Conservation (phyloP, 1,140 invertebrate genomes). For the Drosophila sturtevanti region DNA sequence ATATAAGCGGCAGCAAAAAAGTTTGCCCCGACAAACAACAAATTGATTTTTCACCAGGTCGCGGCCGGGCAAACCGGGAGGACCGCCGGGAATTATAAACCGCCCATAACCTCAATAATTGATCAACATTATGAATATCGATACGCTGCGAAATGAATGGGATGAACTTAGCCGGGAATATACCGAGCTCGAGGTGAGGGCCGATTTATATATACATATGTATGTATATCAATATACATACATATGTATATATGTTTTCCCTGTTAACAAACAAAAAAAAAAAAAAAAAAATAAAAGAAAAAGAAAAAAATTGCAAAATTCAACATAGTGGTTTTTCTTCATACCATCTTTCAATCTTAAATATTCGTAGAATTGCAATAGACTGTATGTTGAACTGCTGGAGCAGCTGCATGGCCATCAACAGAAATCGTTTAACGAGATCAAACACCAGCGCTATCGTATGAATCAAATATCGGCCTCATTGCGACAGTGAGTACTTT, state of each 20-base stretch:
- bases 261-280: no score
- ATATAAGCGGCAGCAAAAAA: background rate
- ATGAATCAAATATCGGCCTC: slow-evolving; percentile 91
- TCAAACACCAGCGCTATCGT: slow-evolving; percentile 94
- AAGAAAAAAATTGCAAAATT: background rate
- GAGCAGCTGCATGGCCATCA: slow-evolving; percentile 92
- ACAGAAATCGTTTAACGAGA: slow-evolving; percentile 93
- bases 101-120: slow-evolving; percentile 48
- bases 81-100: slow-evolving; percentile 13
- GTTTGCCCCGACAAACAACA: slow-evolving; percentile 29
- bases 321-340: background rate
- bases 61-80: slow-evolving; percentile 20
- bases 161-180: slow-evolving; percentile 87
- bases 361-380: slow-evolving; percentile 86
- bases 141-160: slow-evolving; percentile 85
- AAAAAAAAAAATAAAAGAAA: no score
- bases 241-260: no score
- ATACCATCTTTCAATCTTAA: background rate
- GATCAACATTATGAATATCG: slow-evolving; percentile 62
- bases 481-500: slow-evolving; percentile 88
- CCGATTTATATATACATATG: no score
- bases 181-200: slow-evolving; percentile 85
- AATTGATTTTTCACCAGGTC: slow-evolving; percentile 72
- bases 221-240: no score
- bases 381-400: slow-evolving; percentile 92